Evolutionary conservation across 2,888 invertebrate genomes (phyloP), one percentile per base, ranked within the genome.

Genomic region (Cheilosia vulpina): DNA sequence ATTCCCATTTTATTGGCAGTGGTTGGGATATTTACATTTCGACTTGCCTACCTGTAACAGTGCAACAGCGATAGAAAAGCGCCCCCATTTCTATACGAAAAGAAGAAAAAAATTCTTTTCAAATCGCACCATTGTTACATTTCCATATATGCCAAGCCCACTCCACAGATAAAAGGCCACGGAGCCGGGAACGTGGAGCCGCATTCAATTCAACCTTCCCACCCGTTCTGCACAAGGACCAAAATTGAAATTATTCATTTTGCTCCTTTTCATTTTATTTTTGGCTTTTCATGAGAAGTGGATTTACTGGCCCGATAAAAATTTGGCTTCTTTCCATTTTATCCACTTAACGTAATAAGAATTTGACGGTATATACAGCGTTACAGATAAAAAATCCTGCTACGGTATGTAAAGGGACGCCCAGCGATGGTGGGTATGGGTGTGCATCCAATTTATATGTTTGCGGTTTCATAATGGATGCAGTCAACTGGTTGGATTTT

Each of bases 281-380:
- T 85, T 71, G 80, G 80, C 80, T 85, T 85, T 85, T 80, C 71
- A 85, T 60, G 80, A 76, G 84, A 84, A 83, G 78, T 78, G 87
- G 79, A 87, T 88, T 89, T 89, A 88, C 87, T 88, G 88, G 87
- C 85, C 87, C 89, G 77, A 89, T 89, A 88, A 89, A 88, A 88
- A 87, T 88, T 89, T 89, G 89, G 89, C 89, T 89, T 89, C 89
- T 88, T 89, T 89, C 88, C 89, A 89, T 89, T 88, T 89, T 88
- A 89, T 89, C 88, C 89, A 89, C 89, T 89, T 89, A 89, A 89
- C 88, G 88, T 89, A 89, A 89, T 89, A 89, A 89, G 89, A 89
- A 89, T 89, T 89, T 88, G 87, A 53, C 77, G 66, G 55, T 71
- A 19, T 71, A 19, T 6, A 76, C 65, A 66, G 69, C 58, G 58